A percentile compares a stretch with the other conserved stretches of the same genome.
phyloP scores from a whole-genome alignment of 2,113 vertebrate genomes.

The Lepus timidus region DNA sequence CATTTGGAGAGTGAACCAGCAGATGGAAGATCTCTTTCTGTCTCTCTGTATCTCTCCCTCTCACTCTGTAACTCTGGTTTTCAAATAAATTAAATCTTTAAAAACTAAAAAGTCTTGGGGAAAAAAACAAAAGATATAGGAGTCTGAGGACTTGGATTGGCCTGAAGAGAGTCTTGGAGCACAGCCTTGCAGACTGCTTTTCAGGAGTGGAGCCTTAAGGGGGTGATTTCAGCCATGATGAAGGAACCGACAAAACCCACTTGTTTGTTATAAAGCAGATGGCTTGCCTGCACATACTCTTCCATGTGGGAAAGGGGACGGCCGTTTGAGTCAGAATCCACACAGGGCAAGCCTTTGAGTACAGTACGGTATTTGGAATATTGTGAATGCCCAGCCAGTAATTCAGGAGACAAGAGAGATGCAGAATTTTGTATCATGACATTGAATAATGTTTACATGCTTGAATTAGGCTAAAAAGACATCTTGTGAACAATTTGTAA shows the following conservation, averaged over 20 bases:
- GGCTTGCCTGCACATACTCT: neutral
- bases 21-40: too few relatives aligned
- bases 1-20: too few relatives aligned
- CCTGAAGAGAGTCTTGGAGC: neutral
- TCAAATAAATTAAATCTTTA: too few relatives aligned
- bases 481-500: constrained; percentile 21
- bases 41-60: too few relatives aligned
- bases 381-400: neutral
- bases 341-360: neutral
- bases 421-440: constrained; percentile 12
- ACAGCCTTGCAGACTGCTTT: neutral
- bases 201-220: neutral
- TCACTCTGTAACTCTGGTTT: too few relatives aligned
- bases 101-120: too few relatives aligned
- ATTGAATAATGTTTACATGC: constrained; percentile 44
- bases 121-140: neutral
- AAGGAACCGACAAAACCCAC: neutral
- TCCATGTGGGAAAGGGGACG: neutral
- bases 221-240: neutral
- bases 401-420: constrained; percentile 32
- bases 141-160: neutral
- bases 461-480: constrained; percentile 36
- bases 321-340: neutral
- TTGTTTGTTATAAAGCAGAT: neutral
- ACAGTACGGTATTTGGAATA: neutral